phyloP scores from a whole-genome alignment of 64 coral and sea anemone genomes.

The Montipora foliosa region DNA sequence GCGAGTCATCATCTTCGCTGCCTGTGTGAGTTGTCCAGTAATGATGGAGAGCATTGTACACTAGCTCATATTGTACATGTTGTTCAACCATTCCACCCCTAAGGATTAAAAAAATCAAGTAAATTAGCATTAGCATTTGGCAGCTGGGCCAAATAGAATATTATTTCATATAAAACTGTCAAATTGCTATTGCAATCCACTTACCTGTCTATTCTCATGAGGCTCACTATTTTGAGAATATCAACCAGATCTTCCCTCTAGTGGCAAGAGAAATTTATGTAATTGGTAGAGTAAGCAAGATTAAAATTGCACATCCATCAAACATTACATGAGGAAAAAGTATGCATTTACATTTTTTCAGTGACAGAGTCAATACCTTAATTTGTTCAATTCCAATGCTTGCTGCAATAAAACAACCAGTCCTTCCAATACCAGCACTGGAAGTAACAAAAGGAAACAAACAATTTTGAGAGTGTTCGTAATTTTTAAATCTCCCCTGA shows the following conservation, averaged over 20 bases:
- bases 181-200: not conserved
- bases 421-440: constrained; percentile 75
- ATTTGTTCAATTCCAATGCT: constrained; percentile 82
- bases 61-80: constrained; percentile 67
- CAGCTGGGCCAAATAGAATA: not conserved
- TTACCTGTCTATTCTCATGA: constrained; percentile 78
- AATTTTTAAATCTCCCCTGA: no score
- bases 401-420: constrained; percentile 74
- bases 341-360: no score
- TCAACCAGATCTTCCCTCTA: constrained; percentile 67
- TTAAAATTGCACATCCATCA: not conserved
- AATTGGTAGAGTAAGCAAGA: not conserved
- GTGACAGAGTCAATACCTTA: constrained; percentile 7
- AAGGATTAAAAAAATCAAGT: not conserved
- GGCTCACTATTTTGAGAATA: constrained; percentile 76
- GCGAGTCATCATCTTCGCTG: constrained; percentile 34
- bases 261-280: not conserved
- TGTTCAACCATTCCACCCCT: constrained; percentile 80
- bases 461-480: not conserved
- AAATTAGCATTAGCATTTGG: no score
- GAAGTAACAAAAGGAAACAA: not conserved
- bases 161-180: not conserved
- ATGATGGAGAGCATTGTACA: constrained; percentile 68
- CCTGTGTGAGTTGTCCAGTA: constrained; percentile 55
- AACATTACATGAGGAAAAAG: not conserved